phyloP scores from a whole-genome alignment of 2,797 vertebrate species.

The Clamator glandarius region DNA sequence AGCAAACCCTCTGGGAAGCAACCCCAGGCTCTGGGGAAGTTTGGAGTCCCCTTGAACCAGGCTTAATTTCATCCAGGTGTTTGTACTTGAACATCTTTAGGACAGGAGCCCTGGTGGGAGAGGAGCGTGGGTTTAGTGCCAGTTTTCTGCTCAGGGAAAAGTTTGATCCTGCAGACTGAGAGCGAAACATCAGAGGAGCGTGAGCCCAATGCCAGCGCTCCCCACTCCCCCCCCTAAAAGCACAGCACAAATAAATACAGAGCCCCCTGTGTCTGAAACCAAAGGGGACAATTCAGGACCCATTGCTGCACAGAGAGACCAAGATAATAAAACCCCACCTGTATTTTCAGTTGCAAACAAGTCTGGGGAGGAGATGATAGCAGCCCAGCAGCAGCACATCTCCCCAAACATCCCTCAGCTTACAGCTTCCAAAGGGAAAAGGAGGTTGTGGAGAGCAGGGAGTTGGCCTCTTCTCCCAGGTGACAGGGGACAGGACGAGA shows the following conservation, averaged over 20 bases:
- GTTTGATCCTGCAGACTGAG: accelerated
- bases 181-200: background rate
- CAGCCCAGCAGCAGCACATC: background rate
- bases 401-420: background rate
- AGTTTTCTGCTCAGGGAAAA: background rate
- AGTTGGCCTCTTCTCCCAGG: too few relatives aligned
- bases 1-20: background rate
- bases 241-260: accelerated
- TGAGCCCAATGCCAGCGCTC: accelerated
- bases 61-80: background rate
- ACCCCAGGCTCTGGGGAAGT: background rate
- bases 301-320: accelerated
- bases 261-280: background rate
- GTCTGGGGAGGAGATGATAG: background rate
- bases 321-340: background rate
- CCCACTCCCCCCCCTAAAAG: accelerated
- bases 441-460: too few relatives aligned
- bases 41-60: accelerated
- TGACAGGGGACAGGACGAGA: too few relatives aligned
- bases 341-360: background rate
- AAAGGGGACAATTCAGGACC: background rate
- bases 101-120: background rate
- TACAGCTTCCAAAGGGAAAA: background rate
- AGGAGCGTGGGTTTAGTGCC: background rate
- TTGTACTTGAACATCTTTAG: accelerated